phyloP scores from a whole-genome alignment of 2,888 invertebrate genomes.

The Brachyptera risi region DNA sequence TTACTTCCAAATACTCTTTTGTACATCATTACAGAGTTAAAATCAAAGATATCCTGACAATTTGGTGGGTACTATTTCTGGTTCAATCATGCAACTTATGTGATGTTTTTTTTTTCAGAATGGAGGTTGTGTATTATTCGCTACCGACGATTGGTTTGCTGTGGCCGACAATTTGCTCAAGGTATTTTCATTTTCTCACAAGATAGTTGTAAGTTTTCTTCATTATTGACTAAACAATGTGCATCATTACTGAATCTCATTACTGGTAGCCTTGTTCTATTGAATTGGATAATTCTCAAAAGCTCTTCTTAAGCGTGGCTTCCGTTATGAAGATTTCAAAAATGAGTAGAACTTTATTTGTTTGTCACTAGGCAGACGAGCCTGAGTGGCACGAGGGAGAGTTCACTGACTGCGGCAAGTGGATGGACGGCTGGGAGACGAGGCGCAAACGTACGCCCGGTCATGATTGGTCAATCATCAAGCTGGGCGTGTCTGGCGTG shows the following conservation, averaged over 20 bases:
- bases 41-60: too few relatives aligned
- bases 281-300: too few relatives aligned
- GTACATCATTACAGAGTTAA: too few relatives aligned
- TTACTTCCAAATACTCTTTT: too few relatives aligned
- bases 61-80: too few relatives aligned
- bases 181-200: constrained; percentile 36
- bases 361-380: constrained; percentile 44
- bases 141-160: constrained; percentile 62
- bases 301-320: too few relatives aligned
- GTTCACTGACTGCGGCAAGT: constrained; percentile 60
- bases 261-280: too few relatives aligned
- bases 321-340: too few relatives aligned
- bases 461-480: constrained; percentile 61
- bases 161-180: constrained; percentile 56
- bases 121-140: constrained; percentile 56
- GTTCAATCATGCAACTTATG: neutral
- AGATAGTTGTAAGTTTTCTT: too few relatives aligned
- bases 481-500: constrained; percentile 51
- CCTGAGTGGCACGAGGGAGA: constrained; percentile 54
- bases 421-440: constrained; percentile 70
- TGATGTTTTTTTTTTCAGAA: constrained; percentile 43
- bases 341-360: too few relatives aligned
- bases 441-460: constrained; percentile 56
- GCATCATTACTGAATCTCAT: too few relatives aligned
- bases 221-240: too few relatives aligned